A percentile compares a stretch with the other conserved stretches of the same genome.
Conservation (phyloP, 2,113 vertebrate genomes). For the Salvelinus fontinalis region DNA sequence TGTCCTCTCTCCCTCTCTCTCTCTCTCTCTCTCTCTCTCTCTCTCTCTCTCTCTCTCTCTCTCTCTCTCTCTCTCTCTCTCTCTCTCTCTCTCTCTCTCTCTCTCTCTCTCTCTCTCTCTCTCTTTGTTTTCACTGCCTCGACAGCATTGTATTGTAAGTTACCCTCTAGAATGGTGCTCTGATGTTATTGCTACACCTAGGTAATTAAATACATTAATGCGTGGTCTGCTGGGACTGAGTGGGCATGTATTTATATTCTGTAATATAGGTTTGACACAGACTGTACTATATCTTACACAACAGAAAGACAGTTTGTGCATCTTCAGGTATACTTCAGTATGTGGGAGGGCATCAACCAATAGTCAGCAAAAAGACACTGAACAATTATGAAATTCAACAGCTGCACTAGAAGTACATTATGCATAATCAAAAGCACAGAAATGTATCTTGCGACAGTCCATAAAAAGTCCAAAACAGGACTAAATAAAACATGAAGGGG, state of each 20-base stretch:
- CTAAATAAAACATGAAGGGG: too few species aligned
- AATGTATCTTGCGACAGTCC: neutral
- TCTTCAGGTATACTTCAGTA: neutral
- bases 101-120: too few species aligned
- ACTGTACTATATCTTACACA: too few species aligned
- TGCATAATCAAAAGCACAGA: neutral
- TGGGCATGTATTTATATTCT: too few species aligned
- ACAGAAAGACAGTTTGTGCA: too few species aligned
- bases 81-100: neutral
- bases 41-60: neutral
- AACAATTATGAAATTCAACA: neutral
- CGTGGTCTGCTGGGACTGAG: too few species aligned
- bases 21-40: neutral
- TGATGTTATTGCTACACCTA: neutral
- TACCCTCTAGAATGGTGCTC: too few species aligned
- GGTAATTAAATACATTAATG: too few species aligned
- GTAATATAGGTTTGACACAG: too few species aligned
- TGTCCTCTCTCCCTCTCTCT: too few species aligned
- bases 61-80: neutral
- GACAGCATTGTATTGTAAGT: too few species aligned
- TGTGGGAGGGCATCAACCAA: neutral
- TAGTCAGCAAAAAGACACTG: neutral
- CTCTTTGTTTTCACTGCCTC: neutral
- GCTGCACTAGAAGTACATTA: neutral
- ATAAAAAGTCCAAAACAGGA: too few species aligned